Evolutionary conservation across 2,797 vertebrate species (phyloP).

Genomic region (Cynodonichthys magdalenae): DNA sequence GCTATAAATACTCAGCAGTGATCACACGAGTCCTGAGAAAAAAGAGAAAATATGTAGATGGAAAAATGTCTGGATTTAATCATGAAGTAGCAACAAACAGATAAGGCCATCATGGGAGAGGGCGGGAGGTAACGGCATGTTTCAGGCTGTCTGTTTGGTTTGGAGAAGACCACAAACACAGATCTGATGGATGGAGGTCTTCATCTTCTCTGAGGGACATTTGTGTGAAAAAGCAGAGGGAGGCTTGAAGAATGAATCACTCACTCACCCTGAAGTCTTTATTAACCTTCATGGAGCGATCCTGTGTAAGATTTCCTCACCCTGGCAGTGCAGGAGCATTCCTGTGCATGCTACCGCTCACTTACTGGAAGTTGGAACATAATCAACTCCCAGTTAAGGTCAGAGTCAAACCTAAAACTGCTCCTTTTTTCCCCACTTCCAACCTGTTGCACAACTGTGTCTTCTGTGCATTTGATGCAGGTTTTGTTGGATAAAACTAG

Average conservation of each 20-base stretch:
- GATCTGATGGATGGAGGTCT: slow-evolving; percentile 33
- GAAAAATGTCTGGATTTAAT: slow-evolving; percentile 46
- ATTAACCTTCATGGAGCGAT: slow-evolving; percentile 49
- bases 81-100: slow-evolving; percentile 23
- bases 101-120: slow-evolving; percentile 44
- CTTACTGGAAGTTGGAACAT: slow-evolving; percentile 64
- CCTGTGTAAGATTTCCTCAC: slow-evolving; percentile 47
- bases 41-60: slow-evolving; percentile 41
- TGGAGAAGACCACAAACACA: slow-evolving; percentile 26
- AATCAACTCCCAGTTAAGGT: slow-evolving; percentile 46
- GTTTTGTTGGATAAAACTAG: background rate
- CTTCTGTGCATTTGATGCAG: background rate
- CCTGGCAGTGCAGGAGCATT: slow-evolving; percentile 54
- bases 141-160: slow-evolving; percentile 20
- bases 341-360: slow-evolving; percentile 46
- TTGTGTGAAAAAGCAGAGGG: slow-evolving; percentile 28
- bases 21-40: slow-evolving; percentile 33
- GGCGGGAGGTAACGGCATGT: slow-evolving; percentile 16
- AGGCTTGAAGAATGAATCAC: slow-evolving; percentile 44
- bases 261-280: slow-evolving; percentile 36
- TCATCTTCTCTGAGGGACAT: slow-evolving; percentile 17
- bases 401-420: slow-evolving; percentile 33
- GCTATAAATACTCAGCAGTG: slow-evolving; percentile 39
- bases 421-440: slow-evolving; percentile 27
- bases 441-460: slow-evolving; percentile 19